Conservation (phyloP, 2,113 vertebrate species). For the Bufo bufo region DNA sequence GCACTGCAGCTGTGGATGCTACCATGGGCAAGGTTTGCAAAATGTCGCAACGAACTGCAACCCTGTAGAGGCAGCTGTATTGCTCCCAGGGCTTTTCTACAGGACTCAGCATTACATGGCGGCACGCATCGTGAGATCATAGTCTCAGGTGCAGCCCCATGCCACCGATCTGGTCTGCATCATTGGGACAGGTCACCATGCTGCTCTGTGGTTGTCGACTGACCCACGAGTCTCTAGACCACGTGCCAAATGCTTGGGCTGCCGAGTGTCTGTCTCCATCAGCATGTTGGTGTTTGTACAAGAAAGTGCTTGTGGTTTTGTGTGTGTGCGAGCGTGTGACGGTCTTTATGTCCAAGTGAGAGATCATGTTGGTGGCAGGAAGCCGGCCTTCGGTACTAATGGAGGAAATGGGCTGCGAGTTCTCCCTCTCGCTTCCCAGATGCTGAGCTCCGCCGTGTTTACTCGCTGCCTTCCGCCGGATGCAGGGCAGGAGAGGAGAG, state of each 20-base stretch:
- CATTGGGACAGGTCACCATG: not conserved
- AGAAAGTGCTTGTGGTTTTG: conserved; percentile 35
- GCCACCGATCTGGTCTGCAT: too few species aligned
- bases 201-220: not conserved
- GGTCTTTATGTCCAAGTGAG: conserved; percentile 14
- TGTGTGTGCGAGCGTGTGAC: conserved; percentile 33
- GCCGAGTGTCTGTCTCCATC: not conserved
- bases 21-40: not conserved
- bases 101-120: not conserved
- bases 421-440: conserved; percentile 20
- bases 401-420: conserved; percentile 39
- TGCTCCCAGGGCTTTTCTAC: not conserved
- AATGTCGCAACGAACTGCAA: not conserved
- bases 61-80: too few species aligned
- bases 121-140: not conserved
- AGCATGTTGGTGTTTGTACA: conserved; percentile 33
- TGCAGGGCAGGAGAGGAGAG: conserved; percentile 36
- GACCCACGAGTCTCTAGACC: not conserved
- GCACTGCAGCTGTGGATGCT: not conserved
- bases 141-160: too few species aligned
- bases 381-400: conserved; percentile 18
- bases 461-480: conserved; percentile 36
- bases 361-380: conserved; percentile 49
- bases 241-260: not conserved
- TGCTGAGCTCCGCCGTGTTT: conserved; percentile 39